A percentile compares a stretch with the other conserved stretches of the same genome.
Conservation (phyloP, 2,888 invertebrate species). For the Cheilosia impressa region DNA sequence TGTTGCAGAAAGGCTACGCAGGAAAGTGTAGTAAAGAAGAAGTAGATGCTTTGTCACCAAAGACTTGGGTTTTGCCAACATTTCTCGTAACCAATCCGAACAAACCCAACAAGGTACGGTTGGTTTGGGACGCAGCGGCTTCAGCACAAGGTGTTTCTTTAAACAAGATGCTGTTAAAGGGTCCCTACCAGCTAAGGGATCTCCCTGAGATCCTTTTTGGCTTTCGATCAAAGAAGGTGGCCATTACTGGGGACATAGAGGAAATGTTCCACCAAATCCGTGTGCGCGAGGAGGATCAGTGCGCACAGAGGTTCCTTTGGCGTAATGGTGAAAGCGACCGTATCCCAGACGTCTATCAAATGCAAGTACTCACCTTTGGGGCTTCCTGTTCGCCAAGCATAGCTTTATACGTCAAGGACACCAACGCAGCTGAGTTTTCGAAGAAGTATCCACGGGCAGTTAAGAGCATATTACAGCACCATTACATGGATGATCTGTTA, state of each 20-base stretch:
- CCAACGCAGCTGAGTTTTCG: too few relatives aligned
- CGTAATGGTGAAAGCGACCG: conserved; percentile 32
- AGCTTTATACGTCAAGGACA: not conserved
- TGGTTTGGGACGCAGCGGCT: conserved; percentile 79
- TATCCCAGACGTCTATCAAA: conserved; percentile 44
- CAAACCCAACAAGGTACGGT: conserved; percentile 75
- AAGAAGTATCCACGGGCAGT: not conserved
- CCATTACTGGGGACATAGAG: not conserved
- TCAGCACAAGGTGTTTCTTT: conserved; percentile 66
- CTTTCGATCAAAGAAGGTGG: conserved; percentile 7
- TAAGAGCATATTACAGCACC: not conserved
- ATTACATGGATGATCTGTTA: not conserved
- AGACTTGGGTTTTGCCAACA: conserved; percentile 76
- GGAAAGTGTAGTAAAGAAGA: too few relatives aligned
- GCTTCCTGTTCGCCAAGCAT: conserved; percentile 5
- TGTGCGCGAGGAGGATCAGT: conserved; percentile 8
- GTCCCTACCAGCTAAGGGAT: conserved; percentile 69
- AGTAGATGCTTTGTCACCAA: conserved; percentile 19
- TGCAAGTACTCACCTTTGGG: conserved; percentile 4
- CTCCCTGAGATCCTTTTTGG: not conserved
- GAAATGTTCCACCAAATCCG: not conserved
- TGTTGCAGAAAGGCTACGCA: too few relatives aligned
- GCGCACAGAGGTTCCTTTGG: conserved; percentile 76
- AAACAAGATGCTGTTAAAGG: conserved; percentile 74
- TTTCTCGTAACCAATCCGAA: conserved; percentile 76